Percentiles rank a stretch among this genome's conserved stretches.
Evolutionary conservation across 1,140 invertebrate genomes (phyloP).

Genomic region (Dinoponera quadriceps): DNA sequence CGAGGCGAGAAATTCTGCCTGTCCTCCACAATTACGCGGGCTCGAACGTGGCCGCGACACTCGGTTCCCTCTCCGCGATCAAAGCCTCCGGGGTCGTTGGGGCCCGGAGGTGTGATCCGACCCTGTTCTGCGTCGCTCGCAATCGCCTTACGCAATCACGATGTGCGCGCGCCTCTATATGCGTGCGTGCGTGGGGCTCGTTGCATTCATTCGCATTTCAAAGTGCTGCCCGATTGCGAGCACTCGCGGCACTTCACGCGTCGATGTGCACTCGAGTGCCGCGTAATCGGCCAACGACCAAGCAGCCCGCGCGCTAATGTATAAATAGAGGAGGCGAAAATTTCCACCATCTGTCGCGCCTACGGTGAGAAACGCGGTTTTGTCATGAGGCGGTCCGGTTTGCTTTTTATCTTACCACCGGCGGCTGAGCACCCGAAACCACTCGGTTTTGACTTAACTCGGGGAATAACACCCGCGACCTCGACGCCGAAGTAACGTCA

Average conservation of each 20-base stretch:
- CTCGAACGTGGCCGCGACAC: constrained; percentile 60
- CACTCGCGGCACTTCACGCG: constrained; percentile 17
- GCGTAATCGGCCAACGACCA: constrained; percentile 63
- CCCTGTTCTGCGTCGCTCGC: constrained; percentile 31
- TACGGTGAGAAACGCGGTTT: neutral
- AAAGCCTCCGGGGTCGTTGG: constrained; percentile 41
- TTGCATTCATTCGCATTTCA: constrained; percentile 36
- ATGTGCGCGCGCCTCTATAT: neutral
- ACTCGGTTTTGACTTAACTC: too few relatives aligned
- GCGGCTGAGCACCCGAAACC: too few relatives aligned
- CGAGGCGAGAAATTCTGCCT: constrained; percentile 84
- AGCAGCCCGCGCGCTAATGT: neutral
- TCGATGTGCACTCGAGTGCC: constrained; percentile 63
- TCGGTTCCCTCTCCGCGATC: constrained; percentile 35
- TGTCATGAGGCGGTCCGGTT: too few relatives aligned
- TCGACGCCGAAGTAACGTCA: too few relatives aligned
- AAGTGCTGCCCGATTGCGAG: constrained; percentile 49
- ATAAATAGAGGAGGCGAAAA: neutral
- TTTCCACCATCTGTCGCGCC: neutral
- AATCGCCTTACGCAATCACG: constrained; percentile 56
- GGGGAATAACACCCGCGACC: too few relatives aligned
- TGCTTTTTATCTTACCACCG: too few relatives aligned
- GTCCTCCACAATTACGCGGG: constrained; percentile 81
- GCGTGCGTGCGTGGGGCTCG: constrained; percentile 11
- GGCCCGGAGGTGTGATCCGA: constrained; percentile 66